These are phyloP conservation scores for Pissodes strobi DNA, from an alignment of 1,140 invertebrate genomes.

Conservation along the genomic window DNA sequence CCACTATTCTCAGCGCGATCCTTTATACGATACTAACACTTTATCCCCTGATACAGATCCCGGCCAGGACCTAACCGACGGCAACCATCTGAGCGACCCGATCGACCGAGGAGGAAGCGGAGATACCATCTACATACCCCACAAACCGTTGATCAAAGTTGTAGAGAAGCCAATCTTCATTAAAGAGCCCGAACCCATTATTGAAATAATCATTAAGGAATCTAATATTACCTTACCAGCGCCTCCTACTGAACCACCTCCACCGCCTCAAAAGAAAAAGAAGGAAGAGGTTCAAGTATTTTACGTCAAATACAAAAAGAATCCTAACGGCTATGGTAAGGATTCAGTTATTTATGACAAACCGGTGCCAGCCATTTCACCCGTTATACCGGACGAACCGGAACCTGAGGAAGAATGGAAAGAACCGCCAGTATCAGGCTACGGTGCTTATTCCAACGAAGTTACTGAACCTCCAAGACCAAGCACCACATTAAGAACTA, in stretches of 20 bases:
- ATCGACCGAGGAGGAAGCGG: constrained; percentile 34
- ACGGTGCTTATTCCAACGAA: constrained; percentile 48
- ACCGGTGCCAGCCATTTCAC: constrained; percentile 74
- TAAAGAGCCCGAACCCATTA: constrained; percentile 84
- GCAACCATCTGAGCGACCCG: constrained; percentile 56
- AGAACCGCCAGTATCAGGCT: constrained; percentile 45
- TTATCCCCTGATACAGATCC: constrained; percentile 59
- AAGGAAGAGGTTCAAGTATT: constrained; percentile 87
- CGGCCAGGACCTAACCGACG: constrained; percentile 58
- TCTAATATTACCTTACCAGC: constrained; percentile 79
- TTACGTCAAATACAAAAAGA: constrained; percentile 87
- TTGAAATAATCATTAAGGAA: constrained; percentile 89
- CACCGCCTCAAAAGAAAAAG: constrained; percentile 61
- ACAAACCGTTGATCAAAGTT: constrained; percentile 55
- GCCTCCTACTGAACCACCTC: constrained; percentile 58
- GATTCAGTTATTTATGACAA: constrained; percentile 76
- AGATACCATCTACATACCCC: constrained; percentile 55
- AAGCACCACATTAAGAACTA: constrained; percentile 77
- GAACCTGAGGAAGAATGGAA: constrained; percentile 48
- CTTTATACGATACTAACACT: constrained; percentile 67
- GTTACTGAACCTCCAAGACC: constrained; percentile 60
- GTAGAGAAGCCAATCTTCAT: constrained; percentile 63
- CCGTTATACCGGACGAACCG: constrained; percentile 64
- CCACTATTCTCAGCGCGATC: constrained; percentile 77
- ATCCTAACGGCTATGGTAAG: constrained; percentile 67